Percentiles rank a stretch among this genome's conserved stretches.
Conservation (phyloP, 2,113 vertebrate genomes). For the Leucopsar rothschildi region DNA sequence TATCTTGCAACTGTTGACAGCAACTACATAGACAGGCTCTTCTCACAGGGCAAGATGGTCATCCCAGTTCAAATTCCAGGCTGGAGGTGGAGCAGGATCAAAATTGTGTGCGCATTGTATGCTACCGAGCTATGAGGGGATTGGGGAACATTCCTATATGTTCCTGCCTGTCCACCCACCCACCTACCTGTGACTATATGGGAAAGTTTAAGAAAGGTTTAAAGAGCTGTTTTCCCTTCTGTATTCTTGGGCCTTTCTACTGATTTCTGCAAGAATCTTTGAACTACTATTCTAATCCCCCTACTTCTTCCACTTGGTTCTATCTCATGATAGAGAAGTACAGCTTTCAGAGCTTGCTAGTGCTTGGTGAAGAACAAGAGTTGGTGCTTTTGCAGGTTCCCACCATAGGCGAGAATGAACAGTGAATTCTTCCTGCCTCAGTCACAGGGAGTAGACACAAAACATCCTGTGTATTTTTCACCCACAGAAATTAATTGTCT, state of each 20-base stretch:
- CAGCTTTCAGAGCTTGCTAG: not conserved
- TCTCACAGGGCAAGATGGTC: not conserved
- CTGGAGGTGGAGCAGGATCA: not conserved
- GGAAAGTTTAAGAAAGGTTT: not conserved
- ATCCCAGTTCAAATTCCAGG: not conserved
- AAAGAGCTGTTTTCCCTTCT: not conserved
- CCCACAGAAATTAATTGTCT: not conserved
- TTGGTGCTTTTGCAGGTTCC: not conserved
- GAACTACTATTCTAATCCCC: rapidly evolving
- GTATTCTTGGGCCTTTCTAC: not conserved
- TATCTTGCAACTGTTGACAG: not conserved
- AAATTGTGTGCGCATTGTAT: not conserved
- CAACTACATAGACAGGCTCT: rapidly evolving
- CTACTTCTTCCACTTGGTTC: not conserved
- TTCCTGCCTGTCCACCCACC: rapidly evolving
- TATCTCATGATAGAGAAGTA: not conserved
- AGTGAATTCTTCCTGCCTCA: not conserved
- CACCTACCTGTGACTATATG: not conserved
- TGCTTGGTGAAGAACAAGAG: not conserved
- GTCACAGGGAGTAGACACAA: not conserved
- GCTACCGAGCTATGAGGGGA: not conserved
- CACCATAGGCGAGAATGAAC: not conserved
- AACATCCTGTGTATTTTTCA: not conserved
- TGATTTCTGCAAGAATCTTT: not conserved
- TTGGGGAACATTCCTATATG: rapidly evolving